Evolutionary conservation across 2,113 vertebrate species (phyloP).

Genomic region (Terrapene triunguis): DNA sequence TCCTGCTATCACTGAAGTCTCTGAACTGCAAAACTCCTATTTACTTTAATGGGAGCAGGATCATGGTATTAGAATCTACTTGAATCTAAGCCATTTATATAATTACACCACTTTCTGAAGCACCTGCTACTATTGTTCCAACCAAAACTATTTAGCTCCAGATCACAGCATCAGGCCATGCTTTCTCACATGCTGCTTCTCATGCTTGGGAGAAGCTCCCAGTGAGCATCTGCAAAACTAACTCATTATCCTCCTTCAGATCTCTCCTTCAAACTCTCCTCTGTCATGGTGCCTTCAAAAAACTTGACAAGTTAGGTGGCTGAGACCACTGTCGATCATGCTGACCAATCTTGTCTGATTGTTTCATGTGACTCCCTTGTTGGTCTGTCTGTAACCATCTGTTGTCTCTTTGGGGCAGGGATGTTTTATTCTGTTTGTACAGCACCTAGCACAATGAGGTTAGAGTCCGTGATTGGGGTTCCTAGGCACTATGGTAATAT

Average conservation of each 20-base stretch:
- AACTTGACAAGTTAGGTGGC: too few relatives aligned
- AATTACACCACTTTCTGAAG: not conserved
- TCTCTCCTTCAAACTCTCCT: too few relatives aligned
- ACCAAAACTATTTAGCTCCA: not conserved
- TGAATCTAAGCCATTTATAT: not conserved
- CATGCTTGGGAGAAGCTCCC: too few relatives aligned
- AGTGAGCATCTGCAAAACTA: too few relatives aligned
- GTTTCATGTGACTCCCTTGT: not conserved
- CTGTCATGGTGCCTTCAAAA: too few relatives aligned
- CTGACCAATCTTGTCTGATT: too few relatives aligned
- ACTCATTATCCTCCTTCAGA: too few relatives aligned
- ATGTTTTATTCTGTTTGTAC: not conserved
- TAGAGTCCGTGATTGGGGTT: not conserved
- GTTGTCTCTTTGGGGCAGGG: not conserved
- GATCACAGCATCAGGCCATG: too few relatives aligned
- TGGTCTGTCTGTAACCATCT: not conserved
- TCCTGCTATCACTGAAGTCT: not conserved
- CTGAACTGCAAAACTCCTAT: not conserved
- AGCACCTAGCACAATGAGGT: not conserved
- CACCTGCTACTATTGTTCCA: not conserved
- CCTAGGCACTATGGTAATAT: not conserved
- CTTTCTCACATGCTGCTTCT: too few relatives aligned
- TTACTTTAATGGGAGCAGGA: not conserved
- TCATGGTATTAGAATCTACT: not conserved
- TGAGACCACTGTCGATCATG: too few relatives aligned